Evolutionary conservation across 2,797 vertebrate genomes (phyloP).

Genomic region (Pampus argenteus): DNA sequence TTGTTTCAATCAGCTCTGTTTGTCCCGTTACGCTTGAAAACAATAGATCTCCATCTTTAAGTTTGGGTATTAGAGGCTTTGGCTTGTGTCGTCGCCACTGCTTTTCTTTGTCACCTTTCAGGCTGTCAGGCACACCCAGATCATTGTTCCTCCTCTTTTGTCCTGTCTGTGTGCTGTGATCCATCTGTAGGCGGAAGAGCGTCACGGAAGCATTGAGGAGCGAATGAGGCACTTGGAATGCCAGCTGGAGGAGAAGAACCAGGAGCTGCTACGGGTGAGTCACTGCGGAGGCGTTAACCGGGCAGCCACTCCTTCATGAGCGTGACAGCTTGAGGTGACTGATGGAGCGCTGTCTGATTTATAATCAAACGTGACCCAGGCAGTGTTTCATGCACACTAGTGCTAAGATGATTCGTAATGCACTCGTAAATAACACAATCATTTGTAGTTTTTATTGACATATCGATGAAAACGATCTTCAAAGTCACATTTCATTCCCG

Average conservation of each 20-base stretch:
- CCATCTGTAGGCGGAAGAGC: constrained; percentile 94
- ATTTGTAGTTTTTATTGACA: background rate
- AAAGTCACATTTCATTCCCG: background rate
- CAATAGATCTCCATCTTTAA: constrained; percentile 89
- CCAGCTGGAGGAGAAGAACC: constrained; percentile 99
- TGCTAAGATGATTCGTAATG: constrained; percentile 34
- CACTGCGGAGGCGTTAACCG: constrained; percentile 47
- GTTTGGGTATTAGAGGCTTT: constrained; percentile 92
- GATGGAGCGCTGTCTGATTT: constrained; percentile 46
- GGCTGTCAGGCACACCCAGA: constrained; percentile 70
- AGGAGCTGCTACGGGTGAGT: constrained; percentile 97
- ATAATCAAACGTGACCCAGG: constrained; percentile 38
- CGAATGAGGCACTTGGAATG: constrained; percentile 97
- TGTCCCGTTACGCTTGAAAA: constrained; percentile 79
- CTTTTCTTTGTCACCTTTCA: constrained; percentile 62
- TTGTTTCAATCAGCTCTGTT: constrained; percentile 56
- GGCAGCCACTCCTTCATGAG: constrained; percentile 51
- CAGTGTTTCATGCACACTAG: constrained; percentile 22
- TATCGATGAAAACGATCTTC: constrained; percentile 4
- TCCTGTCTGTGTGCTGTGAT: constrained; percentile 60
- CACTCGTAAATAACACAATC: constrained; percentile 19
- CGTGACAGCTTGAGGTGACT: constrained; percentile 53
- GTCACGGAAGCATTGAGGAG: constrained; percentile 98
- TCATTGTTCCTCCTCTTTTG: constrained; percentile 52
- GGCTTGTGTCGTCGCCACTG: constrained; percentile 88